phyloP scores from a whole-genome alignment of 2,113 vertebrate genomes.

The Anser cygnoides region DNA sequence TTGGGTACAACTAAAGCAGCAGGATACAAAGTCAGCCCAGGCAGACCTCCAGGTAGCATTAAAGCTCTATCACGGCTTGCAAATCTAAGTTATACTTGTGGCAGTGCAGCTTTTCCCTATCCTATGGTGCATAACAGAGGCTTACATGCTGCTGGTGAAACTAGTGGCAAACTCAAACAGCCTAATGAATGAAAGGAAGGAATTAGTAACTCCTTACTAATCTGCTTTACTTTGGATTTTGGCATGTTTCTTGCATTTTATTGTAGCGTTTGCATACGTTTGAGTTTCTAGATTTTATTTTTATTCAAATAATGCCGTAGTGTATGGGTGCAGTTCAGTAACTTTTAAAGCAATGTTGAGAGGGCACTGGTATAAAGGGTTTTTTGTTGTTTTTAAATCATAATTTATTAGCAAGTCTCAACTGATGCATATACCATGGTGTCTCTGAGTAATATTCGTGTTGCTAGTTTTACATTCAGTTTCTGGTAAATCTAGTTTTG shows the following conservation, averaged over 20 bases:
- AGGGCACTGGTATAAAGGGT: slow-evolving; percentile 27
- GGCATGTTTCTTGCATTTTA: slow-evolving; percentile 64
- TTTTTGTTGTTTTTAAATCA: slow-evolving; percentile 22
- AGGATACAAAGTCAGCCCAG: slow-evolving; percentile 98
- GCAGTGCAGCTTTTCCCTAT: slow-evolving; percentile 93
- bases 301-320: slow-evolving; percentile 48
- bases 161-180: slow-evolving; percentile 86
- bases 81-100: slow-evolving; percentile 90
- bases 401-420: slow-evolving; percentile 41
- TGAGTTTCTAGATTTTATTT: slow-evolving; percentile 61
- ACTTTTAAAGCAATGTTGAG: not conserved
- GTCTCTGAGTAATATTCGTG: slow-evolving; percentile 15
- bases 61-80: slow-evolving; percentile 95
- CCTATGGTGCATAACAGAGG: slow-evolving; percentile 88
- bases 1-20: slow-evolving; percentile 96
- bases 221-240: slow-evolving; percentile 50
- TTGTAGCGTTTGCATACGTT: slow-evolving; percentile 56
- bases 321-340: slow-evolving; percentile 1
- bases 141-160: slow-evolving; percentile 83
- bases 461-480: slow-evolving; percentile 30
- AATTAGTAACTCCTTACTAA: slow-evolving; percentile 48
- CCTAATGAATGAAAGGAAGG: slow-evolving; percentile 80
- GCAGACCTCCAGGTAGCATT: slow-evolving; percentile 97
- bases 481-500: slow-evolving; percentile 46
- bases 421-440: slow-evolving; percentile 1